Conservation (phyloP, 2,113 vertebrate genomes). For the Sigmodon hispidus region DNA sequence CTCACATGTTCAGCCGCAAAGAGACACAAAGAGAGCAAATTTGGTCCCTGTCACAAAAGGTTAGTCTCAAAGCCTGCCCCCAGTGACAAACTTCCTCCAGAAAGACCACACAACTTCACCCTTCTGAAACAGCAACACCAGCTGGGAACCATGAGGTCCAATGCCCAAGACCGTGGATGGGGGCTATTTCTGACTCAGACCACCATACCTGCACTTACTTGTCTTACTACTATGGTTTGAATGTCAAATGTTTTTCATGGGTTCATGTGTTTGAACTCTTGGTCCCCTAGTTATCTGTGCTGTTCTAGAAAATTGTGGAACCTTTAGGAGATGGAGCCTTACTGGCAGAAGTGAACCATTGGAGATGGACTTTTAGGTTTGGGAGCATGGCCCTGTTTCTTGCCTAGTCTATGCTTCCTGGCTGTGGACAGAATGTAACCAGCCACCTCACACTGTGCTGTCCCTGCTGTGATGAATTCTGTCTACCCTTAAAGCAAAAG, state of each 20-base stretch:
- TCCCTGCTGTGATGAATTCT: not conserved
- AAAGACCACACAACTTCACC: not conserved
- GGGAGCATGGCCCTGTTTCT: not conserved
- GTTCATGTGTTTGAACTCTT: not conserved
- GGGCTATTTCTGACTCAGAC: not conserved
- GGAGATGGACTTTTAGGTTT: not conserved
- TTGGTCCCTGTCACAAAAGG: too few relatives aligned
- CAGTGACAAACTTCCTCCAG: not conserved
- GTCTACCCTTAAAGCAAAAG: not conserved
- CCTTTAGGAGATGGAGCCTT: not conserved
- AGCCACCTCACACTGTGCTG: not conserved
- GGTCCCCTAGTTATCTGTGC: not conserved
- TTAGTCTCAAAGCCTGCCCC: not conserved
- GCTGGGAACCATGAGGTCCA: not conserved
- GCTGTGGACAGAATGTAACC: not conserved
- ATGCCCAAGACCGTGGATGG: not conserved
- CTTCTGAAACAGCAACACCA: not conserved
- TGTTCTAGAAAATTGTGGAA: not conserved
- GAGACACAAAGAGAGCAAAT: not conserved
- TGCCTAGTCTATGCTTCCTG: not conserved
- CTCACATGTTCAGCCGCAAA: not conserved
- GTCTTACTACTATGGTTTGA: not conserved
- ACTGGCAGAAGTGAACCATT: not conserved
- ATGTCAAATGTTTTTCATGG: not conserved
- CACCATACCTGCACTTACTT: not conserved